Conservation (phyloP, 2,113 vertebrate genomes). For the Nycticryphes semicollaris region DNA sequence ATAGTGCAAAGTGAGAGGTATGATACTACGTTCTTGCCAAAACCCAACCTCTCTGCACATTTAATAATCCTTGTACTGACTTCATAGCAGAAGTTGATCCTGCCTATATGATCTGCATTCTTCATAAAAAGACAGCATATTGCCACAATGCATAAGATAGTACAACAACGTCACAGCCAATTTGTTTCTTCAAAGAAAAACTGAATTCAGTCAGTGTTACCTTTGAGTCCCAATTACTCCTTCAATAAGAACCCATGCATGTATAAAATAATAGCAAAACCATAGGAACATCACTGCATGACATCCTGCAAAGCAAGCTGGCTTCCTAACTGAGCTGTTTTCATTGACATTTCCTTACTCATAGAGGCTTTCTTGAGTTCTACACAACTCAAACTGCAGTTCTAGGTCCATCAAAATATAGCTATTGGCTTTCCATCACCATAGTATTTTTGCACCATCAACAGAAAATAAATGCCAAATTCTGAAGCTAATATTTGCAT, state of each 20-base stretch:
- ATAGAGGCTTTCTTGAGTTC: background rate
- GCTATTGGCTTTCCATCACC: background rate
- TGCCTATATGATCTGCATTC: background rate
- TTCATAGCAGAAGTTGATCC: background rate
- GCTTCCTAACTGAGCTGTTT: background rate
- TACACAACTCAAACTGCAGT: background rate
- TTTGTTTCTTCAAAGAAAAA: background rate
- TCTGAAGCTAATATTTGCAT: background rate
- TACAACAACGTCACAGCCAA: background rate
- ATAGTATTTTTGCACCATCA: background rate
- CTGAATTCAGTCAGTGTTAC: background rate
- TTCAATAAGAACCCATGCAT: background rate
- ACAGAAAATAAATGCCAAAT: background rate
- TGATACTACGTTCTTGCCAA: background rate
- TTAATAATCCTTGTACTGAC: background rate
- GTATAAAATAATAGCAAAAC: background rate
- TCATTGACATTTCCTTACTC: background rate
- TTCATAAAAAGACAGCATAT: background rate
- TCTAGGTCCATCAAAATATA: background rate
- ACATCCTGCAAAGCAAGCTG: background rate
- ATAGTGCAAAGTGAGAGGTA: background rate
- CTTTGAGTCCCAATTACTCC: rapidly evolving
- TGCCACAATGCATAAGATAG: background rate
- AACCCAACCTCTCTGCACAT: background rate
- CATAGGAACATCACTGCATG: background rate